Percentiles rank a stretch among this genome's conserved stretches.
phyloP scores from a whole-genome alignment of 2,888 invertebrate species.

The Litoditis marina region DNA sequence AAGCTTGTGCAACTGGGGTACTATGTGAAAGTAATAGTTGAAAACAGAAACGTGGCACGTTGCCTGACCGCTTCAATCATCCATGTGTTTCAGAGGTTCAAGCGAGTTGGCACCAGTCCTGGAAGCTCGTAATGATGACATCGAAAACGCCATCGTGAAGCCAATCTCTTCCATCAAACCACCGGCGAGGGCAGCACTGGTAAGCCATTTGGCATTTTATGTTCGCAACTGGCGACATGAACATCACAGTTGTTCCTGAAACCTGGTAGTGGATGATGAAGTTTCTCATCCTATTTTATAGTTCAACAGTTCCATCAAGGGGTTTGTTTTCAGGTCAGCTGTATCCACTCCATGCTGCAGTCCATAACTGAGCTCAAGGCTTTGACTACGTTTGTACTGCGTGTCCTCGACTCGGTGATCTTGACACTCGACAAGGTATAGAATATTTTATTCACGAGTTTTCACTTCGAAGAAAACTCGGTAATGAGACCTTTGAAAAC shows the following conservation, averaged over 20 bases:
- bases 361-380: constrained; percentile 21
- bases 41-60: too few relatives aligned
- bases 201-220: constrained; percentile 16
- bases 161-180: constrained; percentile 22
- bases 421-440: constrained; percentile 43
- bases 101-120: constrained; percentile 35
- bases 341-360: constrained; percentile 27
- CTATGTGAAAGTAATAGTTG: too few relatives aligned
- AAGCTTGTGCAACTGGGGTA: too few relatives aligned
- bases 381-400: constrained; percentile 31
- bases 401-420: constrained; percentile 42
- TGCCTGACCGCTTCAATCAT: too few relatives aligned
- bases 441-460: too few relatives aligned
- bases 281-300: too few relatives aligned
- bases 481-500: too few relatives aligned
- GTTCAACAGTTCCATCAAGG: neutral
- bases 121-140: constrained; percentile 18
- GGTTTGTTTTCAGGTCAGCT: constrained; percentile 24
- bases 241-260: too few relatives aligned
- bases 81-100: constrained; percentile 18
- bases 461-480: too few relatives aligned
- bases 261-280: too few relatives aligned
- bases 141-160: constrained; percentile 27
- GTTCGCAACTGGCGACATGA: too few relatives aligned
- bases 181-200: constrained; percentile 33